phyloP scores from a whole-genome alignment of 2,888 invertebrate genomes.

The Acronicta leporina region DNA sequence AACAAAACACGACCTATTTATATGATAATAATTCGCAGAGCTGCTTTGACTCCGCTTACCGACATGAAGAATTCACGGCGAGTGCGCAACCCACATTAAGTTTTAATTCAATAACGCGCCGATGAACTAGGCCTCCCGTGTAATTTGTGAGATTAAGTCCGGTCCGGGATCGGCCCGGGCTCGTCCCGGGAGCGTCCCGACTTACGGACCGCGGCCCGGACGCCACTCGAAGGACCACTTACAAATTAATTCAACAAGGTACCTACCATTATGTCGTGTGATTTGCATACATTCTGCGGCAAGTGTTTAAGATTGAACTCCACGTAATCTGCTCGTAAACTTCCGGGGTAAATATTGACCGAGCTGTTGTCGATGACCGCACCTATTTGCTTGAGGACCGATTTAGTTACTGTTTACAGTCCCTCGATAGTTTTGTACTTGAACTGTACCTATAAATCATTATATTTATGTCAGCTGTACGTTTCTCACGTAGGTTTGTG shows the following conservation, averaged over 20 bases:
- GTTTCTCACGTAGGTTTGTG: conserved; percentile 23
- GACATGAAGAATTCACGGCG: conserved; percentile 52
- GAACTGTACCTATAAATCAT: not conserved
- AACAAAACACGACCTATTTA: conserved; percentile 36
- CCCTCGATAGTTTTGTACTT: not conserved
- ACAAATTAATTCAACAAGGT: conserved; percentile 65
- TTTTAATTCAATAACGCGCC: conserved; percentile 66
- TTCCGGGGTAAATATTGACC: conserved; percentile 47
- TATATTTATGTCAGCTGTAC: conserved; percentile 23
- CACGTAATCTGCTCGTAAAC: conserved; percentile 49
- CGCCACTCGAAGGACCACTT: conserved; percentile 53
- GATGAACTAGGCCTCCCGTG: conserved; percentile 57
- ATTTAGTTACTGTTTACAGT: conserved; percentile 1
- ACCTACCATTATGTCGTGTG: conserved; percentile 52
- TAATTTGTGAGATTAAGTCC: conserved; percentile 65
- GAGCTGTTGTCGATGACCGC: conserved; percentile 37
- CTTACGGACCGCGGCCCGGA: conserved; percentile 43
- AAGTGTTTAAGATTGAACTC: conserved; percentile 52
- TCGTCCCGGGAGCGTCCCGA: conserved; percentile 50
- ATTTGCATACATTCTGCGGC: conserved; percentile 61
- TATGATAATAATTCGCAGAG: conserved; percentile 25
- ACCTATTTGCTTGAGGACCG: conserved; percentile 8
- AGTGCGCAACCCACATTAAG: conserved; percentile 45
- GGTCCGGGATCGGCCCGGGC: conserved; percentile 26
- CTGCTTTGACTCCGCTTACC: conserved; percentile 19